Base-by-base conservation (phyloP, 2,888 invertebrate genomes). In the Xestobium rufovillosum region DNA sequence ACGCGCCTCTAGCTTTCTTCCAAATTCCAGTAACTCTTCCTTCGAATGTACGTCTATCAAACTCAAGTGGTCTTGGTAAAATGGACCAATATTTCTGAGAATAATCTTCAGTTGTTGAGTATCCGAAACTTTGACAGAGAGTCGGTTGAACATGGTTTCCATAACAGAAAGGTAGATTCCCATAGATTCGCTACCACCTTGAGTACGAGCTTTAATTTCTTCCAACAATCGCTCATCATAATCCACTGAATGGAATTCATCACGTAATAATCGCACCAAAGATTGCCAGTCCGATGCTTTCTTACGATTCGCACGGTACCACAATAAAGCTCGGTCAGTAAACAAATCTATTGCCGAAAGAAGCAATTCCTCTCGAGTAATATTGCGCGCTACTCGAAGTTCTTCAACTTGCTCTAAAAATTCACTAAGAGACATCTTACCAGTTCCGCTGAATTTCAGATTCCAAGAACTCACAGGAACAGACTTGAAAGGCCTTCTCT, bases 271-370 rank as follows among this genome's bases (percentile, higher is more conserved):
- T 16, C 29, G 26, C n/a, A 16, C 8, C 12, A 36, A 27, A 3
- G 23, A 10, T 12, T 16, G 10, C 32, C 39, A 31, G 16, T 31
- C 14, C 8, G 23, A 10, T 10, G 27, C 31, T 6, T 15, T 8
- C 10, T 31, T 14, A 8, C 33, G 2, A n/a, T 31, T 27, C 3
- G 40, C 16, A 2, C 40, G 32, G 16, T 27, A 36, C 40, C 33
- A 40, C 12, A 37, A 14, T 23, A 41, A 17, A 3, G 34, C 34
- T 15, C 34, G 31, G 2, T 34, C 37, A 4, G 33, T 15, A 17
- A 41, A 37, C 2, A 41, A n/a, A 14, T 41, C 34, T 12, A 30
- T 17, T 16, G 37, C 34, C 8, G 41, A 29, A 25, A 15, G 11
- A 13, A 39, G 36, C 9, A 39, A 6, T 10, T 25, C 25, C 3